A percentile compares a stretch with the other conserved stretches of the same genome.
Conservation (phyloP, 2,113 vertebrate genomes). For the Micromys minutus region DNA sequence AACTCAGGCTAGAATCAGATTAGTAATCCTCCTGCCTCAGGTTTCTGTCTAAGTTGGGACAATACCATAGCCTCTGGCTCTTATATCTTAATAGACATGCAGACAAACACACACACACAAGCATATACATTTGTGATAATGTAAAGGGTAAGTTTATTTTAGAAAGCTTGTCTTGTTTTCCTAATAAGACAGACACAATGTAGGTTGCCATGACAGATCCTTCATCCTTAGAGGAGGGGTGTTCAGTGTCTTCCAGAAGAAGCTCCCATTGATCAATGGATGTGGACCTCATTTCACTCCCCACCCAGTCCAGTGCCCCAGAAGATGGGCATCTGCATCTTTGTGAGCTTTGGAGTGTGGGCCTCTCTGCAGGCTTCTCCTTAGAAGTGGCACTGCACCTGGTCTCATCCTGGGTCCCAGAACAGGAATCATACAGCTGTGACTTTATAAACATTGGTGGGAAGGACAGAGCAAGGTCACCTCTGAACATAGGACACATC, state of each 20-base stretch:
- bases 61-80: no score
- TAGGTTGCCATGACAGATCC: not conserved
- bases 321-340: not conserved
- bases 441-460: not conserved
- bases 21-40: no score
- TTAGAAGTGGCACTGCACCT: not conserved
- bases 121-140: no score
- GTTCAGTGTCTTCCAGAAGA: not conserved
- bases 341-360: not conserved
- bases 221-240: no score
- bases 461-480: not conserved
- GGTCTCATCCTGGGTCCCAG: not conserved
- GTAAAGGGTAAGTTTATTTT: no score
- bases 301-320: not conserved
- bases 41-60: no score
- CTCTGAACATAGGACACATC: not conserved
- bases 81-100: no score
- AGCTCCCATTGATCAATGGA: not conserved
- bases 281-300: not conserved
- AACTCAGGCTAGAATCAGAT: no score
- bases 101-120: no score
- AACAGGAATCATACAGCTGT: not conserved
- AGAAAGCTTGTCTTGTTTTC: not conserved
- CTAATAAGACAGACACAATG: not conserved
- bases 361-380: not conserved